Percentiles rank a stretch among this genome's conserved stretches.
Evolutionary conservation across 2,797 vertebrate species (phyloP).

Genomic region (Picus viridis): DNA sequence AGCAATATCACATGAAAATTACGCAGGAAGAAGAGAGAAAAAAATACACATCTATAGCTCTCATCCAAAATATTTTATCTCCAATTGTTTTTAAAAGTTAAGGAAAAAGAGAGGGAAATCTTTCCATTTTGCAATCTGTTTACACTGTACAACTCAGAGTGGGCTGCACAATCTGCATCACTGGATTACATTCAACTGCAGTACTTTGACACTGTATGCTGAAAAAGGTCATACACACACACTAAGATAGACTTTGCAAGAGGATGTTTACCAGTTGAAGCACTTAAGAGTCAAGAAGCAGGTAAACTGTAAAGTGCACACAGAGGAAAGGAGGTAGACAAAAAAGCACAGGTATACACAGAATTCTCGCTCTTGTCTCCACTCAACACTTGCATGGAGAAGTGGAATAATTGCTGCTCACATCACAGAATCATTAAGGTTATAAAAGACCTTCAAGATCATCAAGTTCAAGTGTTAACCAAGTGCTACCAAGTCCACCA

Average conservation of each 20-base stretch:
- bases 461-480: no score
- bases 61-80: not conserved
- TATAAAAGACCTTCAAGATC: no score
- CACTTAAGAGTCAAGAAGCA: not conserved
- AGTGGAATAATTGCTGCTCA: not conserved
- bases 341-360: fast-evolving
- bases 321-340: not conserved
- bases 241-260: not conserved
- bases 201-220: not conserved
- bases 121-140: not conserved
- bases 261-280: not conserved
- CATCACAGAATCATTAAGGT: no score
- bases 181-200: not conserved
- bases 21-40: not conserved
- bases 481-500: no score
- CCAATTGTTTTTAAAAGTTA: not conserved
- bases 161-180: not conserved
- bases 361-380: not conserved
- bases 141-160: not conserved
- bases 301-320: not conserved
- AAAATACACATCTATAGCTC: not conserved
- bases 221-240: not conserved
- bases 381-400: not conserved
- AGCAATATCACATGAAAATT: not conserved
- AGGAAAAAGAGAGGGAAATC: not conserved